These are phyloP conservation scores for Megaceryle maxima DNA, from an alignment of 2,113 vertebrate genomes.

Conservation along the genomic window DNA sequence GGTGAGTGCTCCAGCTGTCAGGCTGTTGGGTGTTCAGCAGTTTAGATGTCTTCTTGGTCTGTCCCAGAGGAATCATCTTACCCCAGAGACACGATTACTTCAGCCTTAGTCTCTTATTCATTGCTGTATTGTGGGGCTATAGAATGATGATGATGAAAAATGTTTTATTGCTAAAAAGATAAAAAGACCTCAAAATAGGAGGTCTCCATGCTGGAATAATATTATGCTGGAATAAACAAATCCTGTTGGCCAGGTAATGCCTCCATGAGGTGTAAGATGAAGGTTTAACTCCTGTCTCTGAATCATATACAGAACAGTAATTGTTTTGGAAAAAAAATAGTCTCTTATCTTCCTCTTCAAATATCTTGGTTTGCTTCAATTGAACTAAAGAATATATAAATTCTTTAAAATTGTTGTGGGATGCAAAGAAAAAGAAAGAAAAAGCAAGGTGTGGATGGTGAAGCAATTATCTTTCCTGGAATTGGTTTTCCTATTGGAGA, in stretches of 20 bases:
- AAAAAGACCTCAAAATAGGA: background rate
- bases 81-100: rapidly evolving
- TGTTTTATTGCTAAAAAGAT: background rate
- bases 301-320: background rate
- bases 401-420: background rate
- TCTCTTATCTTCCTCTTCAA: background rate
- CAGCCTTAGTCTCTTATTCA: background rate
- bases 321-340: background rate
- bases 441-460: background rate
- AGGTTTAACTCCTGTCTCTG: background rate
- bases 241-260: background rate
- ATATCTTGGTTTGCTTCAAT: background rate
- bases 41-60: rapidly evolving
- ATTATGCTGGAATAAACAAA: background rate
- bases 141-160: background rate
- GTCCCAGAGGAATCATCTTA: background rate
- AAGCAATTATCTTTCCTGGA: background rate
- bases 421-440: too few relatives aligned
- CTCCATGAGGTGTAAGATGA: background rate
- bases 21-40: background rate
- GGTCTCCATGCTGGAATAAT: background rate
- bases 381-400: background rate
- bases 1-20: background rate
- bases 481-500: background rate
- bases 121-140: background rate